Evolutionary conservation across 2,113 vertebrate species (phyloP).

Genomic region (Galeopterus variegatus): DNA sequence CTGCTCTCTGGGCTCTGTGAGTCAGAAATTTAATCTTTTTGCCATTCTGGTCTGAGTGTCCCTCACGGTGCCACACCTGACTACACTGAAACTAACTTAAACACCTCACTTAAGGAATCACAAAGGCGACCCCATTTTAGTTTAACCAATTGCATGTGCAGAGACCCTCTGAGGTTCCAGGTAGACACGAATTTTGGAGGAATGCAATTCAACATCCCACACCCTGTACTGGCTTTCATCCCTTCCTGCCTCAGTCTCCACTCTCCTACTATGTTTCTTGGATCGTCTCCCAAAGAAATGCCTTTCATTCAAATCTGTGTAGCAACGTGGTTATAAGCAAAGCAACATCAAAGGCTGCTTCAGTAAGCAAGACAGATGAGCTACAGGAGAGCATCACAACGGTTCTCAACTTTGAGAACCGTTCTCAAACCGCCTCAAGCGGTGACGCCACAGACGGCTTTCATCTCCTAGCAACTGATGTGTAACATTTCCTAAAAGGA

Average conservation of each 20-base stretch:
- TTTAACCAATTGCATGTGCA: neutral
- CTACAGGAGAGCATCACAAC: too few species aligned
- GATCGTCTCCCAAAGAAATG: neutral
- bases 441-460: too few species aligned
- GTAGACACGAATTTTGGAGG: neutral
- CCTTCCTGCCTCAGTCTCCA: neutral
- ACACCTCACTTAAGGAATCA: neutral
- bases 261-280: neutral
- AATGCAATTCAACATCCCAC: too few species aligned
- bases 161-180: neutral
- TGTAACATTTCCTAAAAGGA: too few species aligned
- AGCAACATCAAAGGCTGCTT: too few species aligned
- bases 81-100: neutral
- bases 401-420: too few species aligned
- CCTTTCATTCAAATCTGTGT: neutral
- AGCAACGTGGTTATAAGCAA: too few species aligned
- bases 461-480: too few species aligned
- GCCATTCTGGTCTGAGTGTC: neutral
- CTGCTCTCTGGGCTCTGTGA: neutral
- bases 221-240: too few species aligned
- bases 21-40: neutral
- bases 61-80: neutral
- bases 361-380: too few species aligned
- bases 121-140: neutral
- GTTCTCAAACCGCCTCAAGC: too few species aligned